Conservation (phyloP, 1,140 invertebrate genomes). For the Bombus difficillimus region DNA sequence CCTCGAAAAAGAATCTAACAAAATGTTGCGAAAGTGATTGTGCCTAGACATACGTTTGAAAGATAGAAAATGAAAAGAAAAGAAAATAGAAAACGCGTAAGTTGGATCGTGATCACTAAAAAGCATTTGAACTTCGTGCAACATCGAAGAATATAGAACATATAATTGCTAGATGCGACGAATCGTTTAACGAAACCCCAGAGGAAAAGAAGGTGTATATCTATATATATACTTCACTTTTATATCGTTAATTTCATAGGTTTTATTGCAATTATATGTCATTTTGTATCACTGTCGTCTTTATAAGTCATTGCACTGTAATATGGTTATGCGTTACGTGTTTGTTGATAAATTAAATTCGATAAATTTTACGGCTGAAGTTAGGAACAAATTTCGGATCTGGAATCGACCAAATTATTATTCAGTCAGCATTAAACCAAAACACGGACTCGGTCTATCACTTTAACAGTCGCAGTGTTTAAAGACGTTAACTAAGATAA, state of each 20-base stretch:
- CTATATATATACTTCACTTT: slow-evolving; percentile 59
- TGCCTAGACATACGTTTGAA: slow-evolving; percentile 55
- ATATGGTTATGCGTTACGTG: slow-evolving; percentile 45
- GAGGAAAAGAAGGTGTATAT: neutral
- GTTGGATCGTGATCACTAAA: slow-evolving; percentile 37
- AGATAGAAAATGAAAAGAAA: neutral
- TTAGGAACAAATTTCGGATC: slow-evolving; percentile 31
- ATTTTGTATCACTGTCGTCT: slow-evolving; percentile 61
- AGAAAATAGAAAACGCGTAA: neutral
- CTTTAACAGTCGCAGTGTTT: slow-evolving; percentile 28
- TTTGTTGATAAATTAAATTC: slow-evolving; percentile 40
- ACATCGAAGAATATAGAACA: slow-evolving; percentile 54
- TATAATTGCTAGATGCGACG: slow-evolving; percentile 44
- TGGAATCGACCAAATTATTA: slow-evolving; percentile 53
- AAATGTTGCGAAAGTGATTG: slow-evolving; percentile 64
- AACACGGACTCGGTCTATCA: slow-evolving; percentile 28
- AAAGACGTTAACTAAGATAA: slow-evolving; percentile 39
- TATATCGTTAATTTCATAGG: slow-evolving; percentile 64
- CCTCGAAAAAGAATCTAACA: slow-evolving; percentile 15
- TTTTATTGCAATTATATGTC: slow-evolving; percentile 55
- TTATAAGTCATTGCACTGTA: slow-evolving; percentile 56
- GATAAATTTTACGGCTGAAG: slow-evolving; percentile 6
- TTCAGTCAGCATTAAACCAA: neutral
- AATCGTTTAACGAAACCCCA: slow-evolving; percentile 41
- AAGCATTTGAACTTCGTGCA: slow-evolving; percentile 45